phyloP scores from a whole-genome alignment of 2,113 vertebrate species.

The Crotalus tigris region DNA sequence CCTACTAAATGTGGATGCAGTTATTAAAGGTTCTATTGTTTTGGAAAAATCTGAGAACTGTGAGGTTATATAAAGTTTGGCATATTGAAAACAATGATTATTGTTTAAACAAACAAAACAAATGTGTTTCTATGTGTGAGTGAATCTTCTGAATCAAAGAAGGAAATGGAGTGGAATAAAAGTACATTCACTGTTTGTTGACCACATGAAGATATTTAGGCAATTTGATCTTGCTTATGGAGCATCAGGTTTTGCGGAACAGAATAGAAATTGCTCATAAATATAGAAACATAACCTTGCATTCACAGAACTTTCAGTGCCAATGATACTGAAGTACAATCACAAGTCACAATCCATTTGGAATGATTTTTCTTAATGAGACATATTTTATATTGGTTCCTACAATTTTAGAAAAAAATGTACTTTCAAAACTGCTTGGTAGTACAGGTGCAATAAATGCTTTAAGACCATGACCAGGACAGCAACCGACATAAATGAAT shows the following conservation, averaged over 20 bases:
- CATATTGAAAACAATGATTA: background rate
- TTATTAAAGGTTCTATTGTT: background rate
- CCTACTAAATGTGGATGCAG: background rate
- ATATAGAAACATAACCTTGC: background rate
- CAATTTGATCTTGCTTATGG: background rate
- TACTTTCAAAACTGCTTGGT: background rate
- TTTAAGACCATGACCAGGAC: background rate
- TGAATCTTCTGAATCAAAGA: background rate
- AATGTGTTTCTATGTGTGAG: background rate
- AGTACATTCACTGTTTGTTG: background rate
- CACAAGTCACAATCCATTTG: background rate
- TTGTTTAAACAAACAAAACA: background rate
- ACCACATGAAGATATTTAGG: background rate
- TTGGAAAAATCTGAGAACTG: background rate
- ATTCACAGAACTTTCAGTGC: background rate
- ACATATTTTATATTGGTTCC: background rate
- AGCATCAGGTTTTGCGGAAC: background rate
- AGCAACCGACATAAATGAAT: slow-evolving; percentile 2
- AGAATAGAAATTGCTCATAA: background rate
- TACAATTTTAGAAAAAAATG: background rate
- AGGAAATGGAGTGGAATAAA: background rate
- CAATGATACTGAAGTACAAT: background rate
- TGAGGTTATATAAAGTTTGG: background rate
- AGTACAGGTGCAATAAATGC: background rate
- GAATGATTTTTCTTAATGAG: background rate